These are phyloP conservation scores for Paramormyrops hopkinsi DNA, from an alignment of 2,797 vertebrate species.

Conservation along the genomic window DNA sequence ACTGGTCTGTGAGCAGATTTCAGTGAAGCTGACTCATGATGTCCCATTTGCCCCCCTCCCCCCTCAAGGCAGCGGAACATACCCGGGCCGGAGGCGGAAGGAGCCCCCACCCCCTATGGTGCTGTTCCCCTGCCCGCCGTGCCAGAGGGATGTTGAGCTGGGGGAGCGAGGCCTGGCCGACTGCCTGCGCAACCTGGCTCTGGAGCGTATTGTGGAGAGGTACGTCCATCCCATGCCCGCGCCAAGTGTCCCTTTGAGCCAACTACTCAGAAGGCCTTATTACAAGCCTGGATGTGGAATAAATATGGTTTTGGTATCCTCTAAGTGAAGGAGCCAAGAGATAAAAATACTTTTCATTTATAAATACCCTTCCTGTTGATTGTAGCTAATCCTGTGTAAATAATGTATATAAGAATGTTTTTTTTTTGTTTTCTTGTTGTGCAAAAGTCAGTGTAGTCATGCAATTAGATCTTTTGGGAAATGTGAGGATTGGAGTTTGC, in stretches of 20 bases:
- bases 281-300: not conserved
- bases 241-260: not conserved
- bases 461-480: not conserved
- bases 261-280: not conserved
- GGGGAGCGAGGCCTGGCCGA: constrained; percentile 83
- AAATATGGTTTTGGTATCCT: not conserved
- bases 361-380: not conserved
- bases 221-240: constrained; percentile 36
- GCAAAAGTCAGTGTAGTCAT: not conserved
- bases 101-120: constrained; percentile 67
- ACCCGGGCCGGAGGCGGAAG: constrained; percentile 79
- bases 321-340: not conserved
- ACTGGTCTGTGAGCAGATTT: not conserved
- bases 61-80: constrained; percentile 73
- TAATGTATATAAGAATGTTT: not conserved
- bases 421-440: not conserved
- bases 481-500: not conserved
- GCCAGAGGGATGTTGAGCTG: constrained; percentile 82
- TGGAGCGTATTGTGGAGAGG: constrained; percentile 91
- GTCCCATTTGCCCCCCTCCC: not conserved
- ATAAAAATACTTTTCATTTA: not conserved
- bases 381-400: not conserved
- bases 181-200: constrained; percentile 87
- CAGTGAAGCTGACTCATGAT: not conserved
- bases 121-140: constrained; percentile 80